These are phyloP conservation scores for Enteromius trimaculatus DNA, from an alignment of 2,797 vertebrate genomes.

Conservation along the genomic window DNA sequence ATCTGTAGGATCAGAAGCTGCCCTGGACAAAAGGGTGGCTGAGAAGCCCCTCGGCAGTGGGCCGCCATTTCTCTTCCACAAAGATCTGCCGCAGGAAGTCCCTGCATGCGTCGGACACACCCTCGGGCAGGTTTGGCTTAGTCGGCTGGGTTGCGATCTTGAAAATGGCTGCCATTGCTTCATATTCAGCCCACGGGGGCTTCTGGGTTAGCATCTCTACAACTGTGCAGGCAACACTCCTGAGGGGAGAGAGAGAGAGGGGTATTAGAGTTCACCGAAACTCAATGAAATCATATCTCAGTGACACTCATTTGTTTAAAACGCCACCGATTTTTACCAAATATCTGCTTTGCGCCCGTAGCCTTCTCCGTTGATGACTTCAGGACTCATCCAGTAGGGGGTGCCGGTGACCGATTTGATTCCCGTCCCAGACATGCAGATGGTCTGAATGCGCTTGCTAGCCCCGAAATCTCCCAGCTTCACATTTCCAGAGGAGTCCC, in stretches of 20 bases:
- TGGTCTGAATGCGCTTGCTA: conserved; percentile 93
- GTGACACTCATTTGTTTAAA: neutral
- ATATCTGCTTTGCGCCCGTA: conserved; percentile 92
- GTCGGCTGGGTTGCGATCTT: conserved; percentile 94
- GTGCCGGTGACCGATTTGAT: conserved; percentile 95
- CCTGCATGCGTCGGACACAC: conserved; percentile 83
- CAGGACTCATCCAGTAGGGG: conserved; percentile 95
- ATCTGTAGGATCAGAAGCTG: conserved; percentile 76
- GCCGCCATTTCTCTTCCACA: conserved; percentile 90
- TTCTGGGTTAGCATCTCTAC: conserved; percentile 96
- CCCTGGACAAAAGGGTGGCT: conserved; percentile 86
- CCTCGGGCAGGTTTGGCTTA: conserved; percentile 85
- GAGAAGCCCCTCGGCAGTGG: conserved; percentile 87
- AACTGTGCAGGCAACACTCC: conserved; percentile 92
- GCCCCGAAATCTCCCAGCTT: conserved; percentile 95
- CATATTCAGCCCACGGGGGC: conserved; percentile 91
- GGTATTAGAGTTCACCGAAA: neutral
- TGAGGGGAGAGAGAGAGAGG: conserved; percentile 59
- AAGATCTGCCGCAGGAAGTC: conserved; percentile 91
- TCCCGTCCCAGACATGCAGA: conserved; percentile 93
- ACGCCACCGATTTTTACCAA: conserved; percentile 77
- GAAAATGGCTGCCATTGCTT: conserved; percentile 95
- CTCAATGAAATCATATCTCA: neutral
- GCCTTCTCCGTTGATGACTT: conserved; percentile 93
- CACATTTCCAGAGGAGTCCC: conserved; percentile 91